A percentile compares a stretch with the other conserved stretches of the same genome.
Conservation (phyloP, 2,888 invertebrate species). For the Epistrophe grossulariae region DNA sequence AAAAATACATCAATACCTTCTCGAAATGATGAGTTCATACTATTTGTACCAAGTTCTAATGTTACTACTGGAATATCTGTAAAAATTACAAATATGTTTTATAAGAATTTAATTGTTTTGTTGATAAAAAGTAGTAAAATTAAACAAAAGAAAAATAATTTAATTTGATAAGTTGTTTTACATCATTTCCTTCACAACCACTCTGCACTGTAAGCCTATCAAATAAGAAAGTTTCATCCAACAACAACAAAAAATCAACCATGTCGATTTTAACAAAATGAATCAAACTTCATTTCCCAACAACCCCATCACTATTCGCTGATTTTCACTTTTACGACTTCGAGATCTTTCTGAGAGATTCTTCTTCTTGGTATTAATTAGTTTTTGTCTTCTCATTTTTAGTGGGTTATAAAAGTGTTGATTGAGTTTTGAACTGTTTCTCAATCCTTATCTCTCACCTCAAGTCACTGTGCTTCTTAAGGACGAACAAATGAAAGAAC, state of each 20-base stretch:
- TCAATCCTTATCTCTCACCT: slow-evolving; percentile 22
- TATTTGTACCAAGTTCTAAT: slow-evolving; percentile 92
- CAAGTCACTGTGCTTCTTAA: not conserved
- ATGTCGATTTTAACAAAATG: not conserved
- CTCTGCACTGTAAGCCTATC: not conserved
- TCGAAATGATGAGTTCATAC: slow-evolving; percentile 90
- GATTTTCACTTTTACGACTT: slow-evolving; percentile 6
- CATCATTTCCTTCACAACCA: slow-evolving; percentile 66
- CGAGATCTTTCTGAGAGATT: not conserved
- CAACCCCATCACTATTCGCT: not conserved
- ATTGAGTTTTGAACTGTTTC: slow-evolving; percentile 35
- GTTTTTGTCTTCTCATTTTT: slow-evolving; percentile 28
- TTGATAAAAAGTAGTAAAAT: too few relatives aligned
- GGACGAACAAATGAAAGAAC: not conserved
- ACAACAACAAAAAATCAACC: not conserved
- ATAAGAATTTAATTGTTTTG: too few relatives aligned
- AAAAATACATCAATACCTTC: slow-evolving; percentile 96
- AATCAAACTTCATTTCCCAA: slow-evolving; percentile 6
- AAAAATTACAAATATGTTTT: not conserved
- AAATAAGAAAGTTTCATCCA: not conserved
- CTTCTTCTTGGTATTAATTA: slow-evolving; percentile 33
- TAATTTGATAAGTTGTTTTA: too few relatives aligned
- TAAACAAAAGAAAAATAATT: too few relatives aligned
- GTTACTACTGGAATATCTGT: slow-evolving; percentile 93
- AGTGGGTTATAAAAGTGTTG: slow-evolving; percentile 42